Conservation (phyloP, 2,797 vertebrate species). For the Acanthis flammea region DNA sequence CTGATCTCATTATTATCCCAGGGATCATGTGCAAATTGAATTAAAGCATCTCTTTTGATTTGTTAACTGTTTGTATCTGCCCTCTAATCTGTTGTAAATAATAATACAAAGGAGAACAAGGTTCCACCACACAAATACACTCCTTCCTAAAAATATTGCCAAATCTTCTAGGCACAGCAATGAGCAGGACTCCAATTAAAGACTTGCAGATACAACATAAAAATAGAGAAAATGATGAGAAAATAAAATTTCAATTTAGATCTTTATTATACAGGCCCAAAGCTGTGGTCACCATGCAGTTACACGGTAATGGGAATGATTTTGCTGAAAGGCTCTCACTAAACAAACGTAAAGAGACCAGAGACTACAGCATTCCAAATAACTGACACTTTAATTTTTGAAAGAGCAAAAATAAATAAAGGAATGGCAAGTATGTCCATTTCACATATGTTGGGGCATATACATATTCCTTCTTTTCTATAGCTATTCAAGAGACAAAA, state of each 20-base stretch:
- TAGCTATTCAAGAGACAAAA: conserved; percentile 34
- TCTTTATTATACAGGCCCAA: conserved; percentile 77
- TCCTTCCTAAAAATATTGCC: neutral
- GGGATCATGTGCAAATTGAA: neutral
- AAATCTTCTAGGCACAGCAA: neutral
- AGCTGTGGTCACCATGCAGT: conserved; percentile 69
- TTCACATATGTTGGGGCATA: conserved; percentile 15
- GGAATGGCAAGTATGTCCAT: conserved; percentile 61
- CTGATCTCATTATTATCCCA: neutral
- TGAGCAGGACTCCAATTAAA: neutral
- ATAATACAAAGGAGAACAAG: neutral
- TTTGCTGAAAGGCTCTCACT: conserved; percentile 52
- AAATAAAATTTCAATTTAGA: conserved; percentile 23
- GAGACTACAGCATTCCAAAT: conserved; percentile 72
- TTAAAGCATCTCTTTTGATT: neutral
- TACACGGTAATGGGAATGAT: conserved; percentile 66
- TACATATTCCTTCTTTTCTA: conserved; percentile 23
- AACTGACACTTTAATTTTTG: conserved; percentile 71
- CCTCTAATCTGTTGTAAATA: neutral
- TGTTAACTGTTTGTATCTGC: neutral
- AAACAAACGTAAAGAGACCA: conserved; percentile 70
- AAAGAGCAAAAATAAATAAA: conserved; percentile 72
- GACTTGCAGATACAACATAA: neutral
- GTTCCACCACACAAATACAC: neutral
- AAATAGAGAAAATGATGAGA: conserved; percentile 52